These are phyloP conservation scores for Cavia aperea DNA, from an alignment of 2,113 vertebrate species.

Conservation along the genomic window DNA sequence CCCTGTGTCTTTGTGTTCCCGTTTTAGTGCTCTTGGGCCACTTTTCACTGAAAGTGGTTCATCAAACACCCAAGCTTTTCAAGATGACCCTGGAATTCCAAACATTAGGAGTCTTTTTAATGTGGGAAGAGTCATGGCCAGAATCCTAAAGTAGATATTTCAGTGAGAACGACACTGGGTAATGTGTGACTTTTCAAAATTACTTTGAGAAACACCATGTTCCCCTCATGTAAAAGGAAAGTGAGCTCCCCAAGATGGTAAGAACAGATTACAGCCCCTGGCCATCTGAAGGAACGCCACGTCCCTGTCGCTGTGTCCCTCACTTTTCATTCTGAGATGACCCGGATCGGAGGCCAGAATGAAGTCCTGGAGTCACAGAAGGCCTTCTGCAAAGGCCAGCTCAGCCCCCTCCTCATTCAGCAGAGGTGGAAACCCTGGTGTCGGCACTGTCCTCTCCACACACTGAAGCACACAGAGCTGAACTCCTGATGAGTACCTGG, in stretches of 20 bases:
- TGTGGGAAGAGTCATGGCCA: neutral
- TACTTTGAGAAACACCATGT: slow-evolving; percentile 7
- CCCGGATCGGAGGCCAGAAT: neutral
- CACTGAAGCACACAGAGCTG: slow-evolving; percentile 6
- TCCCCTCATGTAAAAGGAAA: neutral
- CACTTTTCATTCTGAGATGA: slow-evolving; percentile 7
- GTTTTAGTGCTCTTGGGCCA: neutral
- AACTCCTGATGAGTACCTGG: neutral
- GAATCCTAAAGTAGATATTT: slow-evolving; percentile 34
- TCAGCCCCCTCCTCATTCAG: slow-evolving; percentile 2
- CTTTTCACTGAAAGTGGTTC: neutral
- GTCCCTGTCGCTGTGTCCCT: neutral
- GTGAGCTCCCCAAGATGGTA: neutral
- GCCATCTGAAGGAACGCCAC: neutral
- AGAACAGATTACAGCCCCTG: neutral
- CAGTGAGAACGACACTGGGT: slow-evolving; percentile 6
- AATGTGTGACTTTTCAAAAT: slow-evolving; percentile 20
- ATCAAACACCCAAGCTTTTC: neutral
- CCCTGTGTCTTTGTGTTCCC: neutral
- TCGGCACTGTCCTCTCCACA: slow-evolving; percentile 39
- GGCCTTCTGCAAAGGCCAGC: slow-evolving; percentile 24
- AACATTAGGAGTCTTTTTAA: neutral
- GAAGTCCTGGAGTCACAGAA: slow-evolving; percentile 16
- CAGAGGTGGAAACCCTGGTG: slow-evolving; percentile 16
- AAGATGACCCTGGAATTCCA: neutral